Evolutionary conservation across 2,113 vertebrate genomes (phyloP), one percentile per base, ranked within the genome.

Genomic region (Oplegnathus fasciatus): DNA sequence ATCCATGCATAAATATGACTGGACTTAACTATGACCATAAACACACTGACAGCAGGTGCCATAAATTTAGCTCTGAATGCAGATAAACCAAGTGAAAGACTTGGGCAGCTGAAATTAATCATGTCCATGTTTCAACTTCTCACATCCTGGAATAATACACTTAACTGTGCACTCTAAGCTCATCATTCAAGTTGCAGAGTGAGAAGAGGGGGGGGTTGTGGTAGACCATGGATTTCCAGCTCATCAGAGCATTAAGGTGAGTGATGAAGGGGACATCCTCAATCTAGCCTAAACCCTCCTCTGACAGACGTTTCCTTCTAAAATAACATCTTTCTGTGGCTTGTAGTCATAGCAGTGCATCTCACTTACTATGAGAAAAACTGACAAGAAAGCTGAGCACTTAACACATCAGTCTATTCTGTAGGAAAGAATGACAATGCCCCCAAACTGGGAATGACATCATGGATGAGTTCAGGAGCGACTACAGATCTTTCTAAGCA

Each of bases 241-340:
- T 82, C 75, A 79, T 60, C 37, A 72, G 42, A 79, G 52, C 67
- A 64, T 78, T 72, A 76, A 81, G 74, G 34, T 58, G 65, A 88
- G 81, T 69, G 72, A 85, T 69, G 64, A 82, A 46, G 81, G 65
- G 30, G 58, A 74, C 78, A 74, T 67, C 80, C 67, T 87, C 52
- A 28, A 46, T 76, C 71, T 3, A 28, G 18, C 30, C 66, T 67
- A 30, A 82, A 78, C 48, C 65, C 80, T 69, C 46, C 62, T 65
- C 50, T 30, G 75, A 84, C 50, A 55, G 81, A 75, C 10, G n/a
- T 37, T 64, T 84, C 72, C 78, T 37, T 69, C 80, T 84, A 28
- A 83, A 75, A 72, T 72, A 50, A 62, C 46, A 74, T 69, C 73
- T 42, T 58, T 78, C 69, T 24, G 17, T 20, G 68, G 30, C 20